phyloP scores from a whole-genome alignment of 2,797 vertebrate genomes.

The Dromococcyx pavoninus region DNA sequence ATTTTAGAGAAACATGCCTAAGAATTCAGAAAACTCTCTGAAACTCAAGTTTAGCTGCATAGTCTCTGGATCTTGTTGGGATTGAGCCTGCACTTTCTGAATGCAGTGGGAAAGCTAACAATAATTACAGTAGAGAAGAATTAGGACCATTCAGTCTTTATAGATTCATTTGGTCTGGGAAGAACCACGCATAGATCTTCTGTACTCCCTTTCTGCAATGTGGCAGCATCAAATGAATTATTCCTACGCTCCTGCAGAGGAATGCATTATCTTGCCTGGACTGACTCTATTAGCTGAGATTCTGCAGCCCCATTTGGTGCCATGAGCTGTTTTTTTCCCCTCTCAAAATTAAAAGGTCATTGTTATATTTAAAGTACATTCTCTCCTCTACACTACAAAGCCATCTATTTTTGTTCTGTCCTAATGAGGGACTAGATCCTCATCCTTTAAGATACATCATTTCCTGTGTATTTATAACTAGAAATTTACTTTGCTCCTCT shows the following conservation, averaged over 20 bases:
- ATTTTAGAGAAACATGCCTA: constrained; percentile 13
- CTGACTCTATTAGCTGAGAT: neutral
- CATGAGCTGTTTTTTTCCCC: neutral
- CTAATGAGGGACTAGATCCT: neutral
- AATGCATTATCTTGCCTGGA: neutral
- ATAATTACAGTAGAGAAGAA: neutral
- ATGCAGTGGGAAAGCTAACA: neutral
- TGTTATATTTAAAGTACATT: constrained; percentile 45
- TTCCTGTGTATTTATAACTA: constrained; percentile 2
- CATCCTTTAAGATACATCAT: neutral
- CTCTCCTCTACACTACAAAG: neutral
- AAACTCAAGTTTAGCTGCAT: constrained; percentile 25
- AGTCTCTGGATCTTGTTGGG: constrained; percentile 12
- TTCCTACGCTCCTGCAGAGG: neutral
- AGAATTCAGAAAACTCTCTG: constrained; percentile 37
- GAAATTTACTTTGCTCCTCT: neutral
- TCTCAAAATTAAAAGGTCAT: neutral
- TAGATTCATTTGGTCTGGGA: neutral
- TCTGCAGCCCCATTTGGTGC: neutral
- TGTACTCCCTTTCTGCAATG: neutral
- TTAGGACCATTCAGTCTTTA: neutral
- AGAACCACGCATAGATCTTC: neutral
- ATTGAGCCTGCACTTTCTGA: neutral
- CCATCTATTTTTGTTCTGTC: constrained; percentile 5
- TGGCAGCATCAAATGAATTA: constrained; percentile 13